Evolutionary conservation across 2,113 vertebrate genomes (phyloP).

Genomic region (Ascaphus truei): DNA sequence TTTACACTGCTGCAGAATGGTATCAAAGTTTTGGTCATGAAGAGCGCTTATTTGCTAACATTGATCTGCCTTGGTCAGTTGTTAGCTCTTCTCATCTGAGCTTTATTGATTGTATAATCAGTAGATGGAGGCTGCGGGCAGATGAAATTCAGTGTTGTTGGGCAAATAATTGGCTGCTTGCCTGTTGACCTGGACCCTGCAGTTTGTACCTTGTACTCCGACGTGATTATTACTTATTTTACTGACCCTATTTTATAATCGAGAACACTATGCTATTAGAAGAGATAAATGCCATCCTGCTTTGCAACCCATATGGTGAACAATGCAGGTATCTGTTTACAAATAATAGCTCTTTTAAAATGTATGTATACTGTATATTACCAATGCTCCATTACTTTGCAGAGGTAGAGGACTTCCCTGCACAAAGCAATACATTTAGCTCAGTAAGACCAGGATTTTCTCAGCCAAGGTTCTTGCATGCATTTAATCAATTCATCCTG

Average conservation of each 20-base stretch:
- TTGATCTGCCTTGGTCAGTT: constrained; percentile 98
- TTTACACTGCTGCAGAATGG: constrained; percentile 87
- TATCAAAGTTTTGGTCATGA: constrained; percentile 95
- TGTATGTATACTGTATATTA: background rate
- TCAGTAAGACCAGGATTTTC: background rate
- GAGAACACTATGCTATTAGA: constrained; percentile 67
- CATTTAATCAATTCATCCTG: background rate
- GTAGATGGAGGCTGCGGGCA: constrained; percentile 87
- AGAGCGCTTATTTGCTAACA: constrained; percentile 97
- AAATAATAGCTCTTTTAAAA: background rate
- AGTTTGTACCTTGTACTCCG: constrained; percentile 65
- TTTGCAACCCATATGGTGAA: constrained; percentile 53
- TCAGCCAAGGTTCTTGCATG: background rate
- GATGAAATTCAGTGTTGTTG: constrained; percentile 96
- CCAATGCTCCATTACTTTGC: background rate
- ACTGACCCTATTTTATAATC: constrained; percentile 62
- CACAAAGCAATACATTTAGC: background rate
- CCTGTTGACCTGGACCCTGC: constrained; percentile 88
- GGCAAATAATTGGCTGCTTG: constrained; percentile 95
- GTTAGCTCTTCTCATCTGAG: constrained; percentile 97
- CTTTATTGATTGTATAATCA: constrained; percentile 99
- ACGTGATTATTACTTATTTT: constrained; percentile 68
- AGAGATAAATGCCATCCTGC: constrained; percentile 78
- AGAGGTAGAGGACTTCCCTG: background rate
- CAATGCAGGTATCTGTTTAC: constrained; percentile 49